Base-by-base conservation (phyloP, 2,888 invertebrate genomes). In the Sinotaia quadrata region DNA sequence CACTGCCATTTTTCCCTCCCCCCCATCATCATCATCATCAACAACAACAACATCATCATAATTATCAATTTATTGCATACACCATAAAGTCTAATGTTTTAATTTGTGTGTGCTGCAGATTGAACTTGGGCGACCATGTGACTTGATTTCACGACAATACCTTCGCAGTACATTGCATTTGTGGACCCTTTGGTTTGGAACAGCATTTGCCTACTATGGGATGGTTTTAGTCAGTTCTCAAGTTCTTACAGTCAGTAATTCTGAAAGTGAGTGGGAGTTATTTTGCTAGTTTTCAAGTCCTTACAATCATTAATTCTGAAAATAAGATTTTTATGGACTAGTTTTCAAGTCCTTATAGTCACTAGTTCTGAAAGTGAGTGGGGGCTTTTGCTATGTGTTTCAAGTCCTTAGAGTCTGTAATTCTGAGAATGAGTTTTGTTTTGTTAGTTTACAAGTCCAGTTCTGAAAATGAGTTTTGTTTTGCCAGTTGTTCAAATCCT, bases 161-260 rank as follows among this genome's bases (percentile, higher is more conserved):
- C 69, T 75, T 12, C 75, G 81, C 21, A 85, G 85, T 18, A 85
- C 86, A 2, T 52, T 86, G 8, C 81, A 81, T 69, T 73, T 87
- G 24, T 85, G 85, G 83, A 34, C 86, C 10, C 67, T 87, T 34
- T 88, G 88, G 87, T 87, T 87, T 72, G 85, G 83, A 21, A 82
- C 84, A 8, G 87, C 88, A 2, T 84, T 84, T 67, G 78, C 82
- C 8, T 88, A 88, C 72, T 88, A 88, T 68, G 88, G 88, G 10
- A 84, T 88, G 80, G 83, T 88, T n/a, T 78, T 88, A 31, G 83
- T 85, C 33, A 85, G 84, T 77, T 84, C 88, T n/a, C 87, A 87
- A 71, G 84, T 87, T 27, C 77, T 86, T 21, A 56, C 74, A 33
- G 67, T 74, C 49, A 72, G 70, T 37, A 73, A 67, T 61, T 62